Percentiles rank a stretch among this genome's conserved stretches.
Evolutionary conservation across 2,797 vertebrate genomes (phyloP).

Genomic region (Tadarida brasiliensis): DNA sequence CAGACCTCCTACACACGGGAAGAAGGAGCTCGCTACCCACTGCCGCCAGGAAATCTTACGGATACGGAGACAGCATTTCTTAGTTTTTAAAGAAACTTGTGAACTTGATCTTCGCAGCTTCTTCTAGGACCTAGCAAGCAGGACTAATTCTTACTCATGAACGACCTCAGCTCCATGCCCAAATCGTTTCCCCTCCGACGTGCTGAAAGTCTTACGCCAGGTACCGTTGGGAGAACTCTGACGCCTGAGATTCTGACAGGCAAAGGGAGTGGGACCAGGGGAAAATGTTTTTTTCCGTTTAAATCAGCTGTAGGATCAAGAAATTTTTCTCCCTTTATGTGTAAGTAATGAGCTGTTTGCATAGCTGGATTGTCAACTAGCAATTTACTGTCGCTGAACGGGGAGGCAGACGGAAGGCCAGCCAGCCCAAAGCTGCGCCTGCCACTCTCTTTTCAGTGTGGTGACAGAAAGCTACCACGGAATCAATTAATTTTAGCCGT

Average conservation of each 20-base stretch:
- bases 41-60: background rate
- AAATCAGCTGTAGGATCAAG: slow-evolving; percentile 18
- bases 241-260: background rate
- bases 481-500: slow-evolving; percentile 71
- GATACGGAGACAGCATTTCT: background rate
- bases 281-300: background rate
- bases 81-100: background rate
- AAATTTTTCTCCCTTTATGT: background rate
- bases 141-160: background rate
- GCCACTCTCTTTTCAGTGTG: background rate
- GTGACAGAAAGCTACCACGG: slow-evolving; percentile 16
- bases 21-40: background rate
- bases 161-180: background rate
- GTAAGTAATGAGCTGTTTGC: slow-evolving; percentile 23
- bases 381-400: slow-evolving; percentile 31
- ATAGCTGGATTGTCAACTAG: slow-evolving; percentile 12
- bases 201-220: background rate
- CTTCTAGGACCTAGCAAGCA: background rate
- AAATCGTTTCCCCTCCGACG: background rate
- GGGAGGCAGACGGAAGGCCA: background rate
- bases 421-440: too few relatives aligned
- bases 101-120: background rate
- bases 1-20: too few relatives aligned
- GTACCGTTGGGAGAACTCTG: background rate
- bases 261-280: background rate